These are phyloP conservation scores for Syncerus caffer DNA, from an alignment of 2,797 vertebrate species.

Conservation along the genomic window DNA sequence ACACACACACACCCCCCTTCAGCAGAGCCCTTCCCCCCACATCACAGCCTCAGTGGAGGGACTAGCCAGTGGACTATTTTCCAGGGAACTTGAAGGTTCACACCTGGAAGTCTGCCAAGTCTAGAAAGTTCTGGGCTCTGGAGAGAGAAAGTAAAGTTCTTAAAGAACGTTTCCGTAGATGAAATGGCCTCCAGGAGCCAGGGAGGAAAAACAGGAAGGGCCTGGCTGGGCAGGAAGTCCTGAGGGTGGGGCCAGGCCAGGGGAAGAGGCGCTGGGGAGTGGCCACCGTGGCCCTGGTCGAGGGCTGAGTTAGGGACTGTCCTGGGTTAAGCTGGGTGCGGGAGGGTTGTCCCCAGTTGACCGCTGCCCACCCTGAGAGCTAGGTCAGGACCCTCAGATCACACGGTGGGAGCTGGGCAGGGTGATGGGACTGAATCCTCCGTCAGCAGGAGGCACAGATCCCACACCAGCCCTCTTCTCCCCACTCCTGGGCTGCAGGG, in stretches of 20 bases:
- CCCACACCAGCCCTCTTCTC: background rate
- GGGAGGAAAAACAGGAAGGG: conserved; percentile 46
- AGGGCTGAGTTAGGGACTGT: background rate
- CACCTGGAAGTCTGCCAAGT: background rate
- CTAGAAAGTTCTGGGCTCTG: background rate
- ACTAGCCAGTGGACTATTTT: background rate
- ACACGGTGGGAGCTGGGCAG: rapidly evolving
- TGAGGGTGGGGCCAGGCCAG: rapidly evolving
- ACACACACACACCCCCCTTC: background rate
- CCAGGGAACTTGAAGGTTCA: background rate
- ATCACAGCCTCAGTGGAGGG: background rate
- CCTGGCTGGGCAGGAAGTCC: background rate
- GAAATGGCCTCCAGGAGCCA: background rate
- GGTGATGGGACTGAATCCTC: too few species aligned
- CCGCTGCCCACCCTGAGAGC: background rate
- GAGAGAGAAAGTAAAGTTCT: background rate
- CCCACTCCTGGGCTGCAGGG: background rate
- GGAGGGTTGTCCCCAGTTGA: background rate
- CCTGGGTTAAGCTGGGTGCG: background rate
- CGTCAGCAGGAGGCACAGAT: background rate
- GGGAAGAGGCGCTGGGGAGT: background rate
- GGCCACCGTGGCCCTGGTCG: background rate
- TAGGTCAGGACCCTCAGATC: background rate
- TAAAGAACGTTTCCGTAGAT: background rate
- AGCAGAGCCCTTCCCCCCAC: background rate